Evolutionary conservation across 2,797 vertebrate genomes (phyloP).

Genomic region (Sarcoramphus papa): DNA sequence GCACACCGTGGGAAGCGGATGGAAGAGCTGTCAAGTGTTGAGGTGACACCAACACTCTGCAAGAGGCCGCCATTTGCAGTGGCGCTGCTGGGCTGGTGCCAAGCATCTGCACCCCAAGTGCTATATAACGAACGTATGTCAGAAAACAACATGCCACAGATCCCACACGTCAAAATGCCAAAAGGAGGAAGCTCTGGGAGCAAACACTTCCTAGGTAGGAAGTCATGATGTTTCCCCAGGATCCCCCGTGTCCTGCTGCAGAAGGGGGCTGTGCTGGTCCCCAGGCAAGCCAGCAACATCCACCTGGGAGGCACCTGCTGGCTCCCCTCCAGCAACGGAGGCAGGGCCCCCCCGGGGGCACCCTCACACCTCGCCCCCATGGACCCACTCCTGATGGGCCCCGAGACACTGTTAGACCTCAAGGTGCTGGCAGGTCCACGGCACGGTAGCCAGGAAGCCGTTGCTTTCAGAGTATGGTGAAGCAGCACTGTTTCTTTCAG

Average conservation of each 20-base stretch:
- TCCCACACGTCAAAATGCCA: background rate
- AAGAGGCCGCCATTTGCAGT: fast-evolving
- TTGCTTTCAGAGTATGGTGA: background rate
- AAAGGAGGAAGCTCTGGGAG: background rate
- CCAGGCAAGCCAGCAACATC: background rate
- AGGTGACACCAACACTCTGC: background rate
- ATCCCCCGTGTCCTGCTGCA: background rate
- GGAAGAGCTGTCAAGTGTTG: background rate
- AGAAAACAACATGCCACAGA: background rate
- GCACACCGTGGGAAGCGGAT: background rate
- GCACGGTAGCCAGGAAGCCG: fast-evolving
- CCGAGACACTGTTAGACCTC: background rate
- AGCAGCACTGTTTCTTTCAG: background rate
- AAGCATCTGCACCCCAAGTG: background rate
- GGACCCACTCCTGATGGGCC: background rate
- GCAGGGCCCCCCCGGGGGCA: fast-evolving
- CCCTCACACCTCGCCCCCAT: background rate
- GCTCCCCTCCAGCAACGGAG: background rate
- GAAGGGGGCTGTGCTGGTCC: background rate
- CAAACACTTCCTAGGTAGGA: background rate
- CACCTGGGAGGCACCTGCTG: background rate
- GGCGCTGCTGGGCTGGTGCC: background rate
- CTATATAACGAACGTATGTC: fast-evolving
- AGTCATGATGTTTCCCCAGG: background rate
- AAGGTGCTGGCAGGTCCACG: fast-evolving